phyloP scores from a whole-genome alignment of 2,797 vertebrate species.

The Cirrhinus mrigala region DNA sequence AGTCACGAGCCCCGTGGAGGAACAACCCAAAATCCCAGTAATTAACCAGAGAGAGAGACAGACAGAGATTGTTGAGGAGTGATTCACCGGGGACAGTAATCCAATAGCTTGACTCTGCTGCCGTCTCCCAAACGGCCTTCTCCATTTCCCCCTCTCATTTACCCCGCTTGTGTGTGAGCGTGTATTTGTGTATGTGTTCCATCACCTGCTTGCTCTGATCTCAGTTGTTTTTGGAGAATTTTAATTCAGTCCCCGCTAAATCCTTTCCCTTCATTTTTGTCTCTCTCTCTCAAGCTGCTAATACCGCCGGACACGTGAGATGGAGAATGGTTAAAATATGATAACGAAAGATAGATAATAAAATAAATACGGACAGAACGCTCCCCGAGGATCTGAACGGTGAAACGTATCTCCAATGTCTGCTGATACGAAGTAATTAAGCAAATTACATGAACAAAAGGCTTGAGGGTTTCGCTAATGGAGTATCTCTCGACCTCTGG shows the following conservation, averaged over 20 bases:
- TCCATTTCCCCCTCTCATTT: slow-evolving; percentile 43
- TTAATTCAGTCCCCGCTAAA: slow-evolving; percentile 49
- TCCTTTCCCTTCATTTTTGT: slow-evolving; percentile 44
- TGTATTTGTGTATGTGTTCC: slow-evolving; percentile 5
- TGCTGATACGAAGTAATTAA: slow-evolving; percentile 79
- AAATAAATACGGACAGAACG: slow-evolving; percentile 73
- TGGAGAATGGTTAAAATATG: slow-evolving; percentile 56
- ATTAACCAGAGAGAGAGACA: slow-evolving; percentile 76
- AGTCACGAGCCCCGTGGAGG: slow-evolving; percentile 55
- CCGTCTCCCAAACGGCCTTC: slow-evolving; percentile 47
- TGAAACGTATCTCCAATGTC: slow-evolving; percentile 72
- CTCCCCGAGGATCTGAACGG: slow-evolving; percentile 68
- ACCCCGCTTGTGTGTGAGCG: background rate
- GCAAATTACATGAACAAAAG: slow-evolving; percentile 81
- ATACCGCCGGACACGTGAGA: slow-evolving; percentile 49
- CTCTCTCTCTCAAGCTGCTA: slow-evolving; percentile 23
- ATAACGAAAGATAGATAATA: slow-evolving; percentile 68
- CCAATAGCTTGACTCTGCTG: slow-evolving; percentile 49
- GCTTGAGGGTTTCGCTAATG: slow-evolving; percentile 75
- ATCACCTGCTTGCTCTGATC: slow-evolving; percentile 28
- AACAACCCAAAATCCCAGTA: slow-evolving; percentile 75
- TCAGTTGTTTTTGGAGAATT: slow-evolving; percentile 36
- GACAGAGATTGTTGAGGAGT: slow-evolving; percentile 66
- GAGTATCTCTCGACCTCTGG: slow-evolving; percentile 74
- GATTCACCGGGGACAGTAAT: slow-evolving; percentile 50